Evolutionary conservation across 2,113 vertebrate species (phyloP), one percentile per base, ranked within the genome.

Genomic region (Corydoras sp.): DNA sequence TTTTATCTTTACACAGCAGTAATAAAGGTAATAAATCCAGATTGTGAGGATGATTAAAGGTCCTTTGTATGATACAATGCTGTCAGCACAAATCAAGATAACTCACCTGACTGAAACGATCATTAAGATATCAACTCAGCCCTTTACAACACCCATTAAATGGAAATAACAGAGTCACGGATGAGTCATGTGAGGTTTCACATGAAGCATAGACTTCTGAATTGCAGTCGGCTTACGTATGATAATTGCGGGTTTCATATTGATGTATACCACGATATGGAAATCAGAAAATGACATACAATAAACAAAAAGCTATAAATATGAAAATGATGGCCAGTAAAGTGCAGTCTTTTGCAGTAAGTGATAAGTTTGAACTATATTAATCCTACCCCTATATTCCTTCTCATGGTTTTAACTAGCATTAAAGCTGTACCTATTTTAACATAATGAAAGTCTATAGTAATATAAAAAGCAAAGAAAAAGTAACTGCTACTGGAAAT

Each of bases 21-120:
- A 43, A 69, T 59, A 69, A 69, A 13, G 54, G 55, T 50, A 10
- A 56, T 12, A 58, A 74, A 76, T 50, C 4, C 3, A 58, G 43
- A 62, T 60, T 9, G n/a, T 5, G 14, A 11, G 11, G 7, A 30
- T 14, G 32, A 62, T 50, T 5, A 62, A 58, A 48, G 15, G 50
- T 9, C 35, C 51, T 12, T 59, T 35, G 29, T 50, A 24, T 53
- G 30, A 60, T 18, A 4, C 2, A 48, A 6, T 9, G 15, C 14
- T 18, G 6, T 31, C 55, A 18, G 58, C 31, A 18, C 55, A 59
- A 51, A 58, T 10, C 0, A 55, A 62, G 69, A 71, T 63, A 43
- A 71, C 31, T 14, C n/a, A 14, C 7, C 10, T 9, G 30, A 12
- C 15, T 29, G 53, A 51, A 14, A 13, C 15, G 8, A 7, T 55